Conservation (phyloP, 2,113 vertebrate genomes). For the Nerophis lumbriciformis region DNA sequence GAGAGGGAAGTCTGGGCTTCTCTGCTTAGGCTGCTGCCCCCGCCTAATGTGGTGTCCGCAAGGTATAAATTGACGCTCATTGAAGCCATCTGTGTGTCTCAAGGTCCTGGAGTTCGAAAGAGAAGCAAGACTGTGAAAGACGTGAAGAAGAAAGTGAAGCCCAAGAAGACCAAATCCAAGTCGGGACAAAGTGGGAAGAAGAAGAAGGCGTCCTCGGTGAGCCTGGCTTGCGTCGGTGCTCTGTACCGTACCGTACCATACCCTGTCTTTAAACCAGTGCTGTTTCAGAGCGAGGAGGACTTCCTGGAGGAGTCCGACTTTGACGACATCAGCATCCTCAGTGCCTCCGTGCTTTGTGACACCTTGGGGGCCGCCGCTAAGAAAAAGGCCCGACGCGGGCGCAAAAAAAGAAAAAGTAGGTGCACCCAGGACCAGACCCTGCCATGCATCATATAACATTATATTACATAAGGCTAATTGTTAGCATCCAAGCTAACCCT, state of each 20-base stretch:
- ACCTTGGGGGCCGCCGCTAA: conserved; percentile 77
- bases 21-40: too few species aligned
- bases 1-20: too few species aligned
- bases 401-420: conserved; percentile 94
- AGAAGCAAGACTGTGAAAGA: conserved; percentile 85
- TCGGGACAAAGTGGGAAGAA: conserved; percentile 85
- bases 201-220: conserved; percentile 94
- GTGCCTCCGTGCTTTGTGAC: conserved; percentile 88
- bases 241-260: not conserved
- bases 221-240: conserved; percentile 20
- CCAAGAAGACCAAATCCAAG: conserved; percentile 90
- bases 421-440: conserved; percentile 22
- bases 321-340: conserved; percentile 94
- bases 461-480: not conserved
- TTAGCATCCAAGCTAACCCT: not conserved
- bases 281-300: conserved; percentile 89
- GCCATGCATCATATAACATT: not conserved
- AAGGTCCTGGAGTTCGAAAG: conserved; percentile 90
- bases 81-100: conserved; percentile 18
- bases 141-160: conserved; percentile 86
- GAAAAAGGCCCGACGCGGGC: conserved; percentile 83
- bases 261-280: not conserved
- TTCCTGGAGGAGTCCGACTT: conserved; percentile 93
- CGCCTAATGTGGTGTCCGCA: not conserved
- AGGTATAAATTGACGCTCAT: not conserved